Conservation (phyloP, 2,888 invertebrate species). For the Homarus gammarus region DNA sequence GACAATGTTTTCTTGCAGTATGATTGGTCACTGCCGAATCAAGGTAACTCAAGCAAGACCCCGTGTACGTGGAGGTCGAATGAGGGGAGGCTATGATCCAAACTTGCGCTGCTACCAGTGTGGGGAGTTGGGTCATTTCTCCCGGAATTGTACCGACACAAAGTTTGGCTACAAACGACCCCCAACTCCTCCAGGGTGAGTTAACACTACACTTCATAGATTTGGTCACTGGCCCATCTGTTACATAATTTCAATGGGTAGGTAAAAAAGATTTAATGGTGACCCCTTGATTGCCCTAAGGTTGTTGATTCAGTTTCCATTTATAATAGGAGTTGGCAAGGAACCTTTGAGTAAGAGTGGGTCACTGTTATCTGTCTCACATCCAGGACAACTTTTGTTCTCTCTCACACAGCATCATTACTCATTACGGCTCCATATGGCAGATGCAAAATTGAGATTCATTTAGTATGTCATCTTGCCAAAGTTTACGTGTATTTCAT, state of each 20-base stretch:
- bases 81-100: slow-evolving; percentile 81
- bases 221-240: slow-evolving; percentile 49
- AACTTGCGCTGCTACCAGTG: slow-evolving; percentile 83
- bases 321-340: slow-evolving; percentile 36
- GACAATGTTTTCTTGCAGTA: slow-evolving; percentile 36
- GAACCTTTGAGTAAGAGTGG: slow-evolving; percentile 27
- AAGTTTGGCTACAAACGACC: slow-evolving; percentile 78
- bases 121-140: slow-evolving; percentile 83
- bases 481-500: slow-evolving; percentile 33
- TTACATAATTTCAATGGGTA: slow-evolving; percentile 62
- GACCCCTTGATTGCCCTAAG: slow-evolving; percentile 45
- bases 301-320: slow-evolving; percentile 41
- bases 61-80: slow-evolving; percentile 80
- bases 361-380: slow-evolving; percentile 30
- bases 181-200: slow-evolving; percentile 76
- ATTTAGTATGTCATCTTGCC: slow-evolving; percentile 23
- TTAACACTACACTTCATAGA: background rate
- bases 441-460: slow-evolving; percentile 24
- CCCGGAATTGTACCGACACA: slow-evolving; percentile 82
- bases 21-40: slow-evolving; percentile 81
- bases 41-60: slow-evolving; percentile 82
- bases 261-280: slow-evolving; percentile 57
- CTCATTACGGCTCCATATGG: slow-evolving; percentile 42
- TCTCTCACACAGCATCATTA: slow-evolving; percentile 51
- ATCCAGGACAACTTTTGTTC: background rate